Conservation (phyloP, 37 sponge, comb jelly and placozoan species). For the Geodia barretti region DNA sequence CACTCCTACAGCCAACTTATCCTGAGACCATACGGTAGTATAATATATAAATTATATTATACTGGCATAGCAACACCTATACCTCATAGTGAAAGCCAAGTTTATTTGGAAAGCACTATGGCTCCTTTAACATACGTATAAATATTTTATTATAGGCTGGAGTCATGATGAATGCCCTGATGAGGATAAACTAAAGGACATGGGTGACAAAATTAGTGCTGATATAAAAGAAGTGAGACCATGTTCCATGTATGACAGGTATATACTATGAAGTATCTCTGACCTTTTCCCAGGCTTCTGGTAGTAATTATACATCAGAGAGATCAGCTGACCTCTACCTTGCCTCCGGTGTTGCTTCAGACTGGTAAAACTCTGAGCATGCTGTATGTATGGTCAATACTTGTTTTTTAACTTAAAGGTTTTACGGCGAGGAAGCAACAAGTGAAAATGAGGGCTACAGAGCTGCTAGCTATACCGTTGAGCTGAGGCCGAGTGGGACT, state of each 20-base stretch:
- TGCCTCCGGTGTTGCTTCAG: constrained; percentile 53
- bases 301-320: constrained; percentile 47
- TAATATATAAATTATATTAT: no score
- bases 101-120: no score
- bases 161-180: constrained; percentile 3
- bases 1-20: constrained; percentile 82
- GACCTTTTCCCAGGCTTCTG: constrained; percentile 12
- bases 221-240: background rate
- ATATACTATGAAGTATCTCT: background rate
- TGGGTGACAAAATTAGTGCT: constrained; percentile 4
- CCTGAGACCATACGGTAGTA: constrained; percentile 65
- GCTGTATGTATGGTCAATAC: background rate
- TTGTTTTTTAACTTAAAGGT: constrained; percentile 16
- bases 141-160: constrained; percentile 4
- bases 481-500: constrained; percentile 50
- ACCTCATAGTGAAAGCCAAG: no score
- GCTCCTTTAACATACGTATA: background rate
- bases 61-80: no score
- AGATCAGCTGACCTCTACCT: constrained; percentile 52
- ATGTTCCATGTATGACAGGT: background rate
- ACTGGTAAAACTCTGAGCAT: constrained; percentile 41
- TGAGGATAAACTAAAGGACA: background rate
- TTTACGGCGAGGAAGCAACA: constrained; percentile 60
- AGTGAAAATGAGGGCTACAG: constrained; percentile 44
- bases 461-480: constrained; percentile 60